Evolutionary conservation across 1,140 invertebrate genomes (phyloP).

Genomic region (Pantala flavescens): DNA sequence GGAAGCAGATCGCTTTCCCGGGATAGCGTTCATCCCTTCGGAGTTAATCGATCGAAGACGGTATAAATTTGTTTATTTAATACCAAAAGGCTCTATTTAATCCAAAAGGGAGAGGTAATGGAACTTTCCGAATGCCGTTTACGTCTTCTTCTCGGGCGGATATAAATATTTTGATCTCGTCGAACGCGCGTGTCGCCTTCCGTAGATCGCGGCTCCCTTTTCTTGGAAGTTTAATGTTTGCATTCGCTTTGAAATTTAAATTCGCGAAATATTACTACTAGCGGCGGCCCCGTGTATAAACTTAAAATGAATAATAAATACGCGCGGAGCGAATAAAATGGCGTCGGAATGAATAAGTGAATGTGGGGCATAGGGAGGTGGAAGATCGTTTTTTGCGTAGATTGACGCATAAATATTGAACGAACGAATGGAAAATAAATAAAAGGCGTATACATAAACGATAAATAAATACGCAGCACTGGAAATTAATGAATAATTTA

Average conservation of each 20-base stretch:
- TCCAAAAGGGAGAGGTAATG: background rate
- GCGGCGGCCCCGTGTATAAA: background rate
- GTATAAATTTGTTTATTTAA: too few species aligned
- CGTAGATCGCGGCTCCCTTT: background rate
- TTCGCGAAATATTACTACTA: constrained; percentile 1
- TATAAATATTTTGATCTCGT: background rate
- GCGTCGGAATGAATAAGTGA: background rate
- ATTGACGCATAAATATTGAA: constrained; percentile 7
- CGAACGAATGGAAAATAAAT: background rate
- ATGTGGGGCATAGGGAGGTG: background rate
- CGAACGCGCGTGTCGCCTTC: background rate
- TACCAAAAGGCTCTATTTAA: too few species aligned
- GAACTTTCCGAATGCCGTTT: background rate
- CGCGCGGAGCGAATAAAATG: background rate
- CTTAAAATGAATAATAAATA: constrained; percentile 11
- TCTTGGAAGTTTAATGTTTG: constrained; percentile 10
- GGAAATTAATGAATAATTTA: constrained; percentile 11
- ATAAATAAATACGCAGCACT: constrained; percentile 3
- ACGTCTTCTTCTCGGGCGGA: background rate
- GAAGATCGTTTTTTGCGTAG: constrained; percentile 9
- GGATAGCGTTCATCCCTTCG: too few species aligned
- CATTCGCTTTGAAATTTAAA: background rate
- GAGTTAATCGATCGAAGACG: too few species aligned
- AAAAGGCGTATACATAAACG: background rate
- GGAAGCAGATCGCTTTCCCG: too few species aligned